Base-by-base conservation (phyloP, 2,888 invertebrate species). In the Leptogaster cylindrica region DNA sequence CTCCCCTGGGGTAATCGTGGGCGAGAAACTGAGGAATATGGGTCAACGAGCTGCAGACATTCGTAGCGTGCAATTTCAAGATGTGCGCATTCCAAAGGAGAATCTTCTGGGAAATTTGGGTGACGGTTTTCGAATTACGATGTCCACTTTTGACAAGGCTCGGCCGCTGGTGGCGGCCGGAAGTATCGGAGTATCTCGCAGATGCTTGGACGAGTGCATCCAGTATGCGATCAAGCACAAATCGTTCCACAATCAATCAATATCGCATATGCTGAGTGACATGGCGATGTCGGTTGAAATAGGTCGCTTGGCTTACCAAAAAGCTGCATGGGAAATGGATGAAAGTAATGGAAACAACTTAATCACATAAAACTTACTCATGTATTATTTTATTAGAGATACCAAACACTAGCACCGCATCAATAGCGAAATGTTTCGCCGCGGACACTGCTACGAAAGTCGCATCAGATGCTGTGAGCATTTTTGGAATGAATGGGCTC, bases 401-500 rank as follows among this genome's bases (percentile, higher is more conserved):
- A 55, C 81, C 81, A 69, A 84, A 84, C 72, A 92, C 92, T 77
- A 39, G 89, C 71, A 85, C 87, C 68, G 95, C 96, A 0, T 93
- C 95, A 10, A 90, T 97, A 61, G 93, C 95, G 7, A 96, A 96
- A 81, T 90, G 90, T 72, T 88, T 89, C 74, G 91, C 93, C 3
- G 90, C 90, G 0, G 95, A 96, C 78, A 85, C 93, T 55, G 95
- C 95, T 8, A 95, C 95, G 78, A 93, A 92, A 78, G 87, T 89
- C 67, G 95, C 95, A 0, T 82, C 92, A 0, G 94, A 95, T 81
- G 95, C 95, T 50, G 95, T 96, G 0, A 90, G 94, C 85, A 85
- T 95, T 27, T 94, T 93, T 78, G 95, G 95, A 18, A 95, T 94
- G n/a, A 91, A 92, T 79, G 95, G 95, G 0, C 96, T 92, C 83